phyloP scores from a whole-genome alignment of 2,888 invertebrate species.

The Sinelater perroti region DNA sequence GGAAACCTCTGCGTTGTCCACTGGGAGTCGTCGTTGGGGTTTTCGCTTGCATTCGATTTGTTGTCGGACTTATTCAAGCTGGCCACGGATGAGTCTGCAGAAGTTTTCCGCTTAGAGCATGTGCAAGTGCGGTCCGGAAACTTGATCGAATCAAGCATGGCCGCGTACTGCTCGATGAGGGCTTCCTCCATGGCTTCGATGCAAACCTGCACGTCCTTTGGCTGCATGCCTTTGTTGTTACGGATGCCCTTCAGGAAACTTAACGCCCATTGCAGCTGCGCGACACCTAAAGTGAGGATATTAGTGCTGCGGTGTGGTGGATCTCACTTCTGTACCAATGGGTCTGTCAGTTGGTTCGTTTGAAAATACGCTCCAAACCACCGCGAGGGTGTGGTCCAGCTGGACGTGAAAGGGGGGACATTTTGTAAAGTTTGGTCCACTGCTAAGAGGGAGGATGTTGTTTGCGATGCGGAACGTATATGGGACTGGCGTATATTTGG shows the following conservation, averaged over 20 bases:
- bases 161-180: conserved; percentile 57
- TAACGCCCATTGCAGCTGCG: conserved; percentile 61
- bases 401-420: conserved; percentile 58
- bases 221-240: conserved; percentile 52
- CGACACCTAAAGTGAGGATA: conserved; percentile 54
- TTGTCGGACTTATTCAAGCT: background rate
- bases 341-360: conserved; percentile 44
- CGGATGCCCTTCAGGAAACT: conserved; percentile 57
- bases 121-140: too few relatives aligned
- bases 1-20: conserved; percentile 36
- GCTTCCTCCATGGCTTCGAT: conserved; percentile 57
- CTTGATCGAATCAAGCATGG: conserved; percentile 43
- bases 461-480: conserved; percentile 55
- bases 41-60: background rate
- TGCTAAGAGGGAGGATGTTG: conserved; percentile 38
- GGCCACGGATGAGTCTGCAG: background rate
- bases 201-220: conserved; percentile 57
- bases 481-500: conserved; percentile 47
- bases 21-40: background rate
- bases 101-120: background rate
- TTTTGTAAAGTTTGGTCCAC: conserved; percentile 46
- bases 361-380: conserved; percentile 59
- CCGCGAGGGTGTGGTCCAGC: conserved; percentile 60
- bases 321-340: conserved; percentile 38
- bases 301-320: too few relatives aligned